These are phyloP conservation scores for Crocodylus rhombifer DNA, from an alignment of 2,797 vertebrate genomes.

Conservation along the genomic window DNA sequence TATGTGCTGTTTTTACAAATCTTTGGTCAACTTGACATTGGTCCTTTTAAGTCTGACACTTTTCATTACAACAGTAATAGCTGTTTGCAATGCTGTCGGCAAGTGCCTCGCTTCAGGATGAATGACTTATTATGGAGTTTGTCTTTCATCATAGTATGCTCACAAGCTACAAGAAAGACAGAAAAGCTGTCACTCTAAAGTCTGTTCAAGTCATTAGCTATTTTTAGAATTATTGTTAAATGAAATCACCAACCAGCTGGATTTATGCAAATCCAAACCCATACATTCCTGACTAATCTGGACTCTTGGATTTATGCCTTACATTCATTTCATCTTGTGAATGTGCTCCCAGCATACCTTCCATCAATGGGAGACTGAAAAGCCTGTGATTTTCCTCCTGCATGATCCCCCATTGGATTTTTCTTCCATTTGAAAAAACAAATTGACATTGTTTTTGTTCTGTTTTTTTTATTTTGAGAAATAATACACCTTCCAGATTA, in stretches of 20 bases:
- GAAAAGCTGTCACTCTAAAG: conserved; percentile 35
- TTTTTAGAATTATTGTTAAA: conserved; percentile 77
- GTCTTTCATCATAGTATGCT: conserved; percentile 47
- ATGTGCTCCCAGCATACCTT: conserved; percentile 69
- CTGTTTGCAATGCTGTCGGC: conserved; percentile 42
- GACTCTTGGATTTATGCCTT: conserved; percentile 70
- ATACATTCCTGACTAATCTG: conserved; percentile 62
- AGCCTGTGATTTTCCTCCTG: conserved; percentile 73
- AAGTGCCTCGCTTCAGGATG: conserved; percentile 40
- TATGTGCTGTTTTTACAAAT: neutral
- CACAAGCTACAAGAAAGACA: conserved; percentile 39
- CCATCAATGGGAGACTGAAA: conserved; percentile 67
- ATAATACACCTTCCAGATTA: conserved; percentile 46
- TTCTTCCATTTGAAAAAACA: conserved; percentile 51
- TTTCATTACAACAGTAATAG: conserved; percentile 33
- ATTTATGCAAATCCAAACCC: conserved; percentile 73
- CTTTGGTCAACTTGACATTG: neutral
- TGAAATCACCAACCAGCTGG: conserved; percentile 65
- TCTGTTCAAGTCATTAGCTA: conserved; percentile 71
- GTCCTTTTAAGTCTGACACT: conserved; percentile 13
- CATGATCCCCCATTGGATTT: conserved; percentile 63
- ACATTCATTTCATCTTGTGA: conserved; percentile 73
- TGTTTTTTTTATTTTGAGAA: conserved; percentile 8
- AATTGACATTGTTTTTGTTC: conserved; percentile 27
- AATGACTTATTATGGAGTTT: conserved; percentile 53